These are phyloP conservation scores for Notodonta ziczac DNA, from an alignment of 2,888 invertebrate genomes.

Conservation along the genomic window DNA sequence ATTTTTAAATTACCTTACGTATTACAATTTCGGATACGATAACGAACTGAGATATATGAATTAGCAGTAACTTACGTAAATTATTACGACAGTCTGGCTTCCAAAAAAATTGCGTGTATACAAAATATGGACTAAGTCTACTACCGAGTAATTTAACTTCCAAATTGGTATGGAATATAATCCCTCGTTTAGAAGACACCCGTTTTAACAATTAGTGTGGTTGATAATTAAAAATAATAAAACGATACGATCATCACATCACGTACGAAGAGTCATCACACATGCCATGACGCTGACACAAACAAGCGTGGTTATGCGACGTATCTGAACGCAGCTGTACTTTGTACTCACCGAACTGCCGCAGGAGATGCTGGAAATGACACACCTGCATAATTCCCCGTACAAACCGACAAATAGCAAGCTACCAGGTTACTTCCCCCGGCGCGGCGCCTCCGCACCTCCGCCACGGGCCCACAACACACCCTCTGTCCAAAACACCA, in stretches of 20 bases:
- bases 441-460: constrained; percentile 56
- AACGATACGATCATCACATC: constrained; percentile 27
- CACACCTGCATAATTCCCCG: constrained; percentile 83
- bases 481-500: constrained; percentile 83
- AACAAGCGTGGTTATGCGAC: constrained; percentile 28
- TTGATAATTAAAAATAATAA: constrained; percentile 40
- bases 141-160: constrained; percentile 8
- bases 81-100: constrained; percentile 13
- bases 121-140: neutral
- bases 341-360: constrained; percentile 82
- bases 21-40: no score
- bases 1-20: no score
- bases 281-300: constrained; percentile 34
- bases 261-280: constrained; percentile 19
- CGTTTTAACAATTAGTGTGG: constrained; percentile 27
- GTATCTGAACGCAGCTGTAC: constrained; percentile 54
- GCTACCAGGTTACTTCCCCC: constrained; percentile 64
- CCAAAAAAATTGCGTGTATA: constrained; percentile 12
- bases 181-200: constrained; percentile 15
- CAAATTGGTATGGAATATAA: constrained; percentile 23
- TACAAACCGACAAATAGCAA: constrained; percentile 71
- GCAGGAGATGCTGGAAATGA: constrained; percentile 84
- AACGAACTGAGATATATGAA: no score
- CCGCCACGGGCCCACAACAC: constrained; percentile 66
- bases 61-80: constrained; percentile 2